Evolutionary conservation across 1,140 invertebrate species (phyloP).

Genomic region (Phocides pigmalion): DNA sequence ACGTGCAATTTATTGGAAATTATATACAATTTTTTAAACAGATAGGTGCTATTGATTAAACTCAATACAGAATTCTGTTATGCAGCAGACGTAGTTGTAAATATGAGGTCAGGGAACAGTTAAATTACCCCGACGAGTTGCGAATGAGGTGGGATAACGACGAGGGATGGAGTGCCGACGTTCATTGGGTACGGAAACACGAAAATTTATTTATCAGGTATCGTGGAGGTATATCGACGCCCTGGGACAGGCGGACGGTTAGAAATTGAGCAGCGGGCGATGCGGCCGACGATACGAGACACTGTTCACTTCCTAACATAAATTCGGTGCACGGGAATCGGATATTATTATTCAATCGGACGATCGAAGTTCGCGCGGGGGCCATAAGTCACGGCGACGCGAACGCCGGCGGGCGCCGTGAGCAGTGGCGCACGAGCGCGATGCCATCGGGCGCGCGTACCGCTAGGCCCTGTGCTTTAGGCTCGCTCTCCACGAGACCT

Average conservation of each 20-base stretch:
- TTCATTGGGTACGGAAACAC: conserved; percentile 52
- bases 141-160: conserved; percentile 40
- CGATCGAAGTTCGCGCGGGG: conserved; percentile 76
- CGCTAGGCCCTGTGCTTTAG: conserved; percentile 41
- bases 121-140: conserved; percentile 53
- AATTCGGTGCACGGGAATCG: conserved; percentile 80
- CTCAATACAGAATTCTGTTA: too few relatives aligned
- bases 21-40: too few relatives aligned
- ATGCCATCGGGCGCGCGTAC: conserved; percentile 62
- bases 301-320: conserved; percentile 80
- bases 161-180: conserved; percentile 53
- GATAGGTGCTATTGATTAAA: too few relatives aligned
- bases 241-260: conserved; percentile 57
- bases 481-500: conserved; percentile 35
- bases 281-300: conserved; percentile 70
- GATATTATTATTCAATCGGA: conserved; percentile 82
- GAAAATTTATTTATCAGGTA: conserved; percentile 74
- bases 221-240: conserved; percentile 57
- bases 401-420: conserved; percentile 76
- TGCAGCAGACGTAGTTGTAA: conserved; percentile 50
- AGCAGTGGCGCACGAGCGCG: conserved; percentile 76
- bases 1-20: too few relatives aligned
- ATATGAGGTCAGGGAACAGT: conserved; percentile 60
- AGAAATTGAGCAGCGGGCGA: conserved; percentile 66
- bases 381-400: conserved; percentile 80